Evolutionary conservation across 2,797 vertebrate species (phyloP).

Genomic region (Oryzias sinensis): DNA sequence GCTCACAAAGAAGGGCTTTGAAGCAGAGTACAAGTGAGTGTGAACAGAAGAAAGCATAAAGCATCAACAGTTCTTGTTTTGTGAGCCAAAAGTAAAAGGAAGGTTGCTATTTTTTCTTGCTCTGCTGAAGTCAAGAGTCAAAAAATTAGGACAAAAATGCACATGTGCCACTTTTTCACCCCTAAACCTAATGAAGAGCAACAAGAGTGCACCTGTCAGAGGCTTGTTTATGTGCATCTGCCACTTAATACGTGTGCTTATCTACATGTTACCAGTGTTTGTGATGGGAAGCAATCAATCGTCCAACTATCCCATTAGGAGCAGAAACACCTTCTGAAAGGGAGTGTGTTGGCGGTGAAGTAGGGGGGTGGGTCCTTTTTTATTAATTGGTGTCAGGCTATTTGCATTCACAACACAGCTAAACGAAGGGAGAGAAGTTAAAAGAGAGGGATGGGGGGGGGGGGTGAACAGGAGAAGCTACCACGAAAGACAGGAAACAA

Average conservation of each 20-base stretch:
- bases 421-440: constrained; percentile 12
- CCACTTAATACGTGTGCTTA: constrained; percentile 43
- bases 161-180: constrained; percentile 14
- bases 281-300: constrained; percentile 61
- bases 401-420: constrained; percentile 54
- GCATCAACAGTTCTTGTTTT: constrained; percentile 2
- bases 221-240: constrained; percentile 28
- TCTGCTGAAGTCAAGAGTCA: neutral
- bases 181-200: constrained; percentile 20
- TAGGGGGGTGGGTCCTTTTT: constrained; percentile 15
- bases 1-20: constrained; percentile 5
- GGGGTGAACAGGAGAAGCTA: constrained; percentile 37
- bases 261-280: constrained; percentile 55
- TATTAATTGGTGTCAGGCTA: constrained; percentile 59
- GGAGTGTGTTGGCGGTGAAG: constrained; percentile 22
- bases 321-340: constrained; percentile 17
- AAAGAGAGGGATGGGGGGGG: constrained; percentile 20
- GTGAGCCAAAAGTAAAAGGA: neutral
- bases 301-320: constrained; percentile 55
- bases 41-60: neutral
- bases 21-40: neutral
- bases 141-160: neutral
- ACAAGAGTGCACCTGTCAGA: constrained; percentile 13
- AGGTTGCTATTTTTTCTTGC: neutral
- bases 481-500: constrained; percentile 60